phyloP scores from a whole-genome alignment of 2,888 invertebrate genomes.

The Cephus pulcher region DNA sequence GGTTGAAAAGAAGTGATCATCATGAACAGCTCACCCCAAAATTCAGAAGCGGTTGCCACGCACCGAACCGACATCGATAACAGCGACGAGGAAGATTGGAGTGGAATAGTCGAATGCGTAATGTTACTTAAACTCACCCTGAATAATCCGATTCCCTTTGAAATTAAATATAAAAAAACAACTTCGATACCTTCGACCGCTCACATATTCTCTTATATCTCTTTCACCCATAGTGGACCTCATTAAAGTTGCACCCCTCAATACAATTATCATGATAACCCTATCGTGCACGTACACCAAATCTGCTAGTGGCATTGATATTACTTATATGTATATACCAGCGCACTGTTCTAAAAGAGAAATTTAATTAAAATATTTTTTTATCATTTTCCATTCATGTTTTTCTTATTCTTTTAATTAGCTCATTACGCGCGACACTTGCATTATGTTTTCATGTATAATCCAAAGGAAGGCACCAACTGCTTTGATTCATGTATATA shows the following conservation, averaged over 20 bases:
- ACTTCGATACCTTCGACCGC: background rate
- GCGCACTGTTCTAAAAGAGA: background rate
- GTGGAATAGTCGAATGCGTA: constrained; percentile 64
- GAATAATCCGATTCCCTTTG: background rate
- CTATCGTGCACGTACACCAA: background rate
- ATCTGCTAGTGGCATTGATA: background rate
- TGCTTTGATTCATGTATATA: background rate
- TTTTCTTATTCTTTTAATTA: background rate
- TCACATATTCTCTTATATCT: background rate
- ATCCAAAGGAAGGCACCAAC: background rate
- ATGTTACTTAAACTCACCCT: constrained; percentile 16
- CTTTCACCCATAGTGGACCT: background rate
- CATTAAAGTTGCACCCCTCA: background rate
- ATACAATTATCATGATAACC: background rate
- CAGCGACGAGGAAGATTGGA: constrained; percentile 65
- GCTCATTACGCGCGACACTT: background rate
- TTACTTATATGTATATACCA: background rate
- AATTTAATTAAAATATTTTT: background rate
- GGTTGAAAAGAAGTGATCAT: background rate
- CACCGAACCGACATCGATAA: constrained; percentile 47
- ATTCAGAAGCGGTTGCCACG: constrained; percentile 36
- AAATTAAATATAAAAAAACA: background rate
- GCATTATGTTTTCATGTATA: background rate
- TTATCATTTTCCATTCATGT: background rate
- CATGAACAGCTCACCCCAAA: constrained; percentile 61